Base-by-base conservation (phyloP, 23 tunicate species). In the Styela clava region DNA sequence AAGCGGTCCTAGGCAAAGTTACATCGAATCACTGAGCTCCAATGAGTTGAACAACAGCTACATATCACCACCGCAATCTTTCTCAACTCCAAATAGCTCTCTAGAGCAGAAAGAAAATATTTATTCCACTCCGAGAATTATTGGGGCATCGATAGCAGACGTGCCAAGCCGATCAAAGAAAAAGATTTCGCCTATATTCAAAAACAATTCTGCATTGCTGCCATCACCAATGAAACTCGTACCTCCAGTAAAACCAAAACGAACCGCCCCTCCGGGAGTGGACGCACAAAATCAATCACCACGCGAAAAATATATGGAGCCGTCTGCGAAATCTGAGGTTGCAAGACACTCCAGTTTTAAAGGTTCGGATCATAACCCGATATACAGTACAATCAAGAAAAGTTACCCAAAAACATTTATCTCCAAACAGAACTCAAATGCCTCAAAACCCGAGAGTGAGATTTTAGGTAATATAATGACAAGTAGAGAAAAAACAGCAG, bases 211-310 rank as follows among this genome's bases (percentile, higher is more conserved):
- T 16, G 71, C 71, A 1, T 44, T 44, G 56, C 24, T 67, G 16
- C 71, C 71, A 67, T 67, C 71, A 18, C 71, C 71, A 12, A 67
- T 67, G 71, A 67, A 67, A 24, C 31, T 67, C 1, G 24, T 67
- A 18, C 71, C 71, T 25, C 71, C 71, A 67, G 71, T 29, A 25
- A 67, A 67, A 67, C 71, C 71, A 29, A 67, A 67, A 67, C 30
- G 71, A 67, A 67, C 71, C 16, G 71, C 71, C 19, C 31, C 31
- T 18, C 9, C 56, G 7, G 56, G 56, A 44, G 7, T 44, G 9
- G 56, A 44, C 12, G 56, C 12, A 7, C 56, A 44, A 44, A 44
- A 12, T 44, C 56, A 44, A 12, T 44, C 56, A 44, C 12, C 56
- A 5, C 56, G 56, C 12, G n/a, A n/a, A n/a, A n/a, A n/a, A n/a